Percentiles rank a stretch among this genome's conserved stretches.
Conservation (phyloP, 2,888 invertebrate genomes). For the Oscheius sp. region DNA sequence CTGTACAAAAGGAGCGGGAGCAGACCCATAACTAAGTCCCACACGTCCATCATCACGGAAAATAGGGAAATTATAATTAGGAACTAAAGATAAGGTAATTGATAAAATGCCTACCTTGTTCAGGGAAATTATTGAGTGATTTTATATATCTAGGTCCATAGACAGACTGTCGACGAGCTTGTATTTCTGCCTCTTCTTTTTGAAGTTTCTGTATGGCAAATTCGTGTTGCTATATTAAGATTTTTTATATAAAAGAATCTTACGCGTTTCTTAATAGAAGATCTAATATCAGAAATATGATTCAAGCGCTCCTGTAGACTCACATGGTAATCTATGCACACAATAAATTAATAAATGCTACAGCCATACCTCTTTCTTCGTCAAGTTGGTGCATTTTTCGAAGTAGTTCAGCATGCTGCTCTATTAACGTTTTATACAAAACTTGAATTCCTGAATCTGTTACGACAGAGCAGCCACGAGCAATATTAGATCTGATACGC, state of each 20-base stretch:
- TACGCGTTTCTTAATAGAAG: constrained; percentile 86
- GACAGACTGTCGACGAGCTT: constrained; percentile 44
- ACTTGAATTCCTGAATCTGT: constrained; percentile 92
- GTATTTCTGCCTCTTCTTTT: constrained; percentile 65
- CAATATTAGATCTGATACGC: constrained; percentile 96
- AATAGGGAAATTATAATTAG: too few species aligned
- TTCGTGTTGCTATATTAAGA: constrained; percentile 65
- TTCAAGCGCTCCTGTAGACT: constrained; percentile 81
- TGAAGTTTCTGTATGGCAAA: constrained; percentile 66
- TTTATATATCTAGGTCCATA: not conserved
- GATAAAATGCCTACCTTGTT: not conserved
- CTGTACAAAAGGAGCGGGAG: too few species aligned
- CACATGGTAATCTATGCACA: constrained; percentile 74
- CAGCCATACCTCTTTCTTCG: constrained; percentile 72
- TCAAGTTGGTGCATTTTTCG: constrained; percentile 82
- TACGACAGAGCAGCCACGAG: constrained; percentile 88
- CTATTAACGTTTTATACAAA: constrained; percentile 92
- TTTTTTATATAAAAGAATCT: constrained; percentile 51
- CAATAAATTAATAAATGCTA: too few species aligned
- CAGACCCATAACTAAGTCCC: too few species aligned
- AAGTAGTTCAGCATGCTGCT: constrained; percentile 91
- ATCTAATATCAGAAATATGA: constrained; percentile 94
- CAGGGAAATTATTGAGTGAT: not conserved
- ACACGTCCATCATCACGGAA: too few species aligned
- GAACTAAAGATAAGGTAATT: not conserved